Base-by-base conservation (phyloP, 2,888 invertebrate genomes). In the Eupithecia tripunctaria region DNA sequence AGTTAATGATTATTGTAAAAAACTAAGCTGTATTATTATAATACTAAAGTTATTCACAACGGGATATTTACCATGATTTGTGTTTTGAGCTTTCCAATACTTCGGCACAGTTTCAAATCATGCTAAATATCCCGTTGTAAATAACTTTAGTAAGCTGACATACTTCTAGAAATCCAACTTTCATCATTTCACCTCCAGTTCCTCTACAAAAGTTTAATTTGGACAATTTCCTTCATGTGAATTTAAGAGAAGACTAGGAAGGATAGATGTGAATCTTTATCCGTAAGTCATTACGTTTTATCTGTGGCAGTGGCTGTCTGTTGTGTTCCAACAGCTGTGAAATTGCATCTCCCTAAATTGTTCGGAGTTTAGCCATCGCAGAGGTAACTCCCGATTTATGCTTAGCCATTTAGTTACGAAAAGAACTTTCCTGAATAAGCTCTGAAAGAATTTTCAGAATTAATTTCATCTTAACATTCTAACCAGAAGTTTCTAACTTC, bases 271-370 rank as follows among this genome's bases (percentile, higher is more conserved):
- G 60, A 43, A 60, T 29, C 68, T 60, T 68, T 38, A 2, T 29
- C 18, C 8, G 47, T 38, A 5, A 25, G 32, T 63, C 51, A 41
- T 60, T 21, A 51, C 62, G 78, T 63, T 63, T 69, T 32, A 27
- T 63, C 63, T 69, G 47, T 63, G 69, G 47, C 78, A 71, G 68
- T 72, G 70, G 78, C 75, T 82, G 84, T 86, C 86, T 85, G 85
- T 88, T 85, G 86, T 84, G 81, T 85, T 83, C 86, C 86, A 86
- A 84, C 88, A 85, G 86, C 90, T 91, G 90, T 89, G 88, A 90
- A 91, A 91, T 91, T 91, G 89, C 87, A 86, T 83, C 85, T 88
- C 85, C 86, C 83, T 82, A 88, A 86, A 85, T 81, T 81, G 80
- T 78, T 81, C 63, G 82, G 79, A 79, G 81, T 82, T 80, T 74